Evolutionary conservation across 2,113 vertebrate species (phyloP), one percentile per base, ranked within the genome.

Genomic region (Garra rufa): DNA sequence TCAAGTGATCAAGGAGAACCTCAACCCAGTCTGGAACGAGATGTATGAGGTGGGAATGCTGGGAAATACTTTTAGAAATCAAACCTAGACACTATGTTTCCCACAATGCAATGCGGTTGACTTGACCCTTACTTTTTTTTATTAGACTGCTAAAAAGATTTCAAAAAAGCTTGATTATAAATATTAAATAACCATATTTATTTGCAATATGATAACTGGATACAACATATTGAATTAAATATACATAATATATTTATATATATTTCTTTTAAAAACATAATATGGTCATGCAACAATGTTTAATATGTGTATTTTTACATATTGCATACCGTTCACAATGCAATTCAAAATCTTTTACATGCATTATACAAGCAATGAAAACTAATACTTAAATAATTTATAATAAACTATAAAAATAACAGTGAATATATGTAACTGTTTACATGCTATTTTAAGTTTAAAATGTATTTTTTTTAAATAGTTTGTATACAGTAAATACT

Each of bases 1-100:
- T 82, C 89, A 82, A 2, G 95, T 96, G 0, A 88, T 98, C 46
- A 95, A 96, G 57, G 88, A 92, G 78, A 96, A 96, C 73, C 95
- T 98, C 17, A 97, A 95, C 88, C 97, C 97, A 38, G 94, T 90
- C 34, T 98, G 97, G 97, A 96, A 97, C 14, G 97, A 98, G 89
- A 93, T 96, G 93, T 97, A 96, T 85, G 96, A 97, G 96, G 97
- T 97, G 89, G 85, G 50, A 73, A 44, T 76, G 24, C n/a, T 38
- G 38, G 14, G 17, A 67, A 55, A 52, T 71, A n/a, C n/a, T n/a
- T n/a, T n/a, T n/a, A n/a, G n/a, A n/a, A n/a, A n/a, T n/a, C n/a
- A n/a, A n/a, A n/a, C n/a, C n/a, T n/a, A n/a, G n/a, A n/a, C n/a
- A n/a, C n/a, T n/a, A n/a, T n/a, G n/a, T n/a, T n/a, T n/a, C n/a